Conservation (phyloP, 2,113 vertebrate genomes). For the Baryphthengus martii region DNA sequence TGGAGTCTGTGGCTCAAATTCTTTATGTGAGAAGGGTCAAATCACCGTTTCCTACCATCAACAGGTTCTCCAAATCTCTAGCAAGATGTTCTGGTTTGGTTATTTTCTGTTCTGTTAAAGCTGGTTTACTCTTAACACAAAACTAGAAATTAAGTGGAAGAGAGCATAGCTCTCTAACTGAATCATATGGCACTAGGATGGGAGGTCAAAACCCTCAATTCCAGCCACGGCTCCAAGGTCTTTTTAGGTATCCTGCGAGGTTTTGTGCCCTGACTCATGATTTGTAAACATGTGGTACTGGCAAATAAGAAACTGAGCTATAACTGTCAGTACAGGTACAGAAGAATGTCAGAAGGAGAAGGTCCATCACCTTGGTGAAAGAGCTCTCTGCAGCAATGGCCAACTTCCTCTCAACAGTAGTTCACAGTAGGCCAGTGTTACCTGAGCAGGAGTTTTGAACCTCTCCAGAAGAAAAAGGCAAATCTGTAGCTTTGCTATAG, state of each 20-base stretch:
- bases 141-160: background rate
- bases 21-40: background rate
- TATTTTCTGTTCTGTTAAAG: background rate
- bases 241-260: constrained; percentile 35
- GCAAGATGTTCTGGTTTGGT: background rate
- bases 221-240: background rate
- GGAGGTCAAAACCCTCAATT: background rate
- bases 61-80: background rate
- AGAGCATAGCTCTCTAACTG: background rate
- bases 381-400: background rate
- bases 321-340: background rate
- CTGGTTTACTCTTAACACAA: background rate
- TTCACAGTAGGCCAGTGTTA: background rate
- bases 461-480: background rate
- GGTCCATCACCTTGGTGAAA: background rate
- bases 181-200: rapidly evolving
- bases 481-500: background rate
- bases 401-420: background rate
- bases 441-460: background rate
- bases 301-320: background rate
- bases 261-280: background rate
- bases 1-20: background rate
- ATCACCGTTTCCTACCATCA: background rate
- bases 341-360: background rate
- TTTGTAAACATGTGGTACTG: background rate